Evolutionary conservation across 30 jellyfish, hydroid and myxozoan species (phyloP).

Genomic region (Catostylus mosaicus): DNA sequence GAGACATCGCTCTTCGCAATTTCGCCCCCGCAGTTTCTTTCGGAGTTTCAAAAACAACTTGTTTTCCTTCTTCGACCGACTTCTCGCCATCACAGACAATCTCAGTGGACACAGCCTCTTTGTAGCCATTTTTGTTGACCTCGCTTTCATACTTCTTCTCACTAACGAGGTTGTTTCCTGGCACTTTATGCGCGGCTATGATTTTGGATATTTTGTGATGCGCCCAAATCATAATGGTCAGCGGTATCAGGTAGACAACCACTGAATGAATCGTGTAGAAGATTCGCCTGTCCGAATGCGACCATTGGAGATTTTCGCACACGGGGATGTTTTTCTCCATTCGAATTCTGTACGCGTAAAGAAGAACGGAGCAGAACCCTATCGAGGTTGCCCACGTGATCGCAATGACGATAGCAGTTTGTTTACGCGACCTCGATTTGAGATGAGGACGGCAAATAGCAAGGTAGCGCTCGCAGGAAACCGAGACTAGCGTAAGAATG

Average conservation of each 20-base stretch:
- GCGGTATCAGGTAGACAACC: slow-evolving; percentile 76
- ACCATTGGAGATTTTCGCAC: slow-evolving; percentile 86
- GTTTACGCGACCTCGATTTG: slow-evolving; percentile 57
- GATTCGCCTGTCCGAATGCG: slow-evolving; percentile 53
- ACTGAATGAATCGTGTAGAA: slow-evolving; percentile 80
- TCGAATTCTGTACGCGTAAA: slow-evolving; percentile 78
- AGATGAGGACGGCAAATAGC: slow-evolving; percentile 87
- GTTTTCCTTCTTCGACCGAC: slow-evolving; percentile 29
- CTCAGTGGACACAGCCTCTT: neutral
- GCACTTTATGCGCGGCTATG: slow-evolving; percentile 57
- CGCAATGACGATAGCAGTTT: slow-evolving; percentile 28
- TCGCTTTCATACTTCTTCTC: slow-evolving; percentile 22
- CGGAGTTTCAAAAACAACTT: neutral
- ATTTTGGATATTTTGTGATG: slow-evolving; percentile 72
- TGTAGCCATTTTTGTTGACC: slow-evolving; percentile 27
- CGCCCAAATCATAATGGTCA: slow-evolving; percentile 84
- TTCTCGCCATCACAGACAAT: neutral
- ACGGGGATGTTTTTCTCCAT: slow-evolving; percentile 26
- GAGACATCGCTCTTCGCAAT: slow-evolving; percentile 15
- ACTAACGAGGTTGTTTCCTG: slow-evolving; percentile 22
- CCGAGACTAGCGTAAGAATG: slow-evolving; percentile 84
- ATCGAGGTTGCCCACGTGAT: slow-evolving; percentile 69
- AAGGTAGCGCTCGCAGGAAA: slow-evolving; percentile 82
- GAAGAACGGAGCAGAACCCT: slow-evolving; percentile 74
- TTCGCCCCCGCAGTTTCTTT: neutral